A percentile compares a stretch with the other conserved stretches of the same genome.
These are phyloP conservation scores for Ochotona curzoniae DNA, from an alignment of 2,113 vertebrate genomes.

Conservation along the genomic window DNA sequence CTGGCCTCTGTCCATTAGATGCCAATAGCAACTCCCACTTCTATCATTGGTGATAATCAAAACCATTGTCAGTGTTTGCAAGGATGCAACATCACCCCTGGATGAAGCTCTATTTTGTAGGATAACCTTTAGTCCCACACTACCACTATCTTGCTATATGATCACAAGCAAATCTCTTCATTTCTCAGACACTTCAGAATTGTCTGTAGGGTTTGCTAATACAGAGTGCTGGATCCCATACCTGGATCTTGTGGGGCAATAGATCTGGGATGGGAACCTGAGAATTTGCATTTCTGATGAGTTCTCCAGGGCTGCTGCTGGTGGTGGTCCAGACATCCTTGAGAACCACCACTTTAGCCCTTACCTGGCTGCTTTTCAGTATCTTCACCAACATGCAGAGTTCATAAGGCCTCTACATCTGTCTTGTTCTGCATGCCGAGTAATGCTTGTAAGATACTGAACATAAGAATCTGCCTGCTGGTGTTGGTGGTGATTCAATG, in stretches of 20 bases:
- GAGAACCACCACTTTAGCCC: background rate
- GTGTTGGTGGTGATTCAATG: constrained; percentile 7
- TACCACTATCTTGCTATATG: background rate
- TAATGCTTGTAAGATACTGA: background rate
- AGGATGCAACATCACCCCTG: background rate
- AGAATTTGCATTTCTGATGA: too few species aligned
- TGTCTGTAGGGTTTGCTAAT: background rate
- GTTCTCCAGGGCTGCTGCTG: accelerated
- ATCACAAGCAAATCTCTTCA: background rate
- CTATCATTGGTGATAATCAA: background rate
- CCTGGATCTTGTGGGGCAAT: background rate
- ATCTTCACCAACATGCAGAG: background rate
- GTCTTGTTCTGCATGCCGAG: background rate
- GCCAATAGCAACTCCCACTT: background rate
- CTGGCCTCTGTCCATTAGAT: background rate
- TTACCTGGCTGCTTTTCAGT: background rate
- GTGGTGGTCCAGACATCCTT: background rate
- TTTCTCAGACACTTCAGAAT: background rate
- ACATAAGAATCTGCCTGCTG: background rate
- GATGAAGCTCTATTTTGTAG: background rate
- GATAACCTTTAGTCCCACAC: accelerated
- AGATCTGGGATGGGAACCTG: background rate
- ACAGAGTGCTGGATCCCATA: too few species aligned
- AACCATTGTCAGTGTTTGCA: background rate
- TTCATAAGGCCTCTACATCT: background rate